These are phyloP conservation scores for Tylochromis polylepis DNA, from an alignment of 2,113 vertebrate genomes.

Conservation along the genomic window DNA sequence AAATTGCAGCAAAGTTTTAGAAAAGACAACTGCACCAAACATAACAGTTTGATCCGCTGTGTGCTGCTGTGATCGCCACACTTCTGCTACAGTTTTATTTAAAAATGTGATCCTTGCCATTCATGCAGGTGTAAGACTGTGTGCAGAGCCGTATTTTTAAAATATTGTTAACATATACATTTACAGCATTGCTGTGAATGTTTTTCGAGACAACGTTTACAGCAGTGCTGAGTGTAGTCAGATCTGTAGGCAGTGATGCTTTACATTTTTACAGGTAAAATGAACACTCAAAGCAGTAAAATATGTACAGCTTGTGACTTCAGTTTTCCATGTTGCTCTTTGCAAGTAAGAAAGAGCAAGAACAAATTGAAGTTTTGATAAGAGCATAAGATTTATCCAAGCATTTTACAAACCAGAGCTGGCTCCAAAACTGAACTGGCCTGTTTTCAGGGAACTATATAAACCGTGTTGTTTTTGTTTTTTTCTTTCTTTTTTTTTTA, in stretches of 20 bases:
- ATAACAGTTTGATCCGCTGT: background rate
- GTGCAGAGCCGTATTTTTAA: background rate
- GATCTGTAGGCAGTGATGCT: background rate
- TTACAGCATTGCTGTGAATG: background rate
- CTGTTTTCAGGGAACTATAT: background rate
- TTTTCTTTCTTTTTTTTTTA: background rate
- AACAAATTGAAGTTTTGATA: background rate
- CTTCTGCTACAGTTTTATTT: background rate
- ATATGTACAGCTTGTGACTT: background rate
- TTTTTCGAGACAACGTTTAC: background rate
- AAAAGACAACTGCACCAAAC: slow-evolving; percentile 42
- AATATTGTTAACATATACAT: background rate
- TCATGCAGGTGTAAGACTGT: background rate
- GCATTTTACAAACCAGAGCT: background rate
- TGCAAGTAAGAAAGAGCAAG: background rate
- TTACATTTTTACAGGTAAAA: background rate
- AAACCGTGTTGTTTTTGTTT: background rate
- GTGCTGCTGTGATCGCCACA: background rate
- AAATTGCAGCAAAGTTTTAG: slow-evolving; percentile 64
- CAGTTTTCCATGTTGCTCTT: background rate
- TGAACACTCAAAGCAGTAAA: background rate
- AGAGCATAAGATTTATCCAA: background rate
- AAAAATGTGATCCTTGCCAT: background rate
- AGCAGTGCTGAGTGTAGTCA: background rate
- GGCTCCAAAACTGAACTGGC: background rate